These are phyloP conservation scores for Ptyas mucosa DNA, from an alignment of 2,113 vertebrate species.

Conservation along the genomic window DNA sequence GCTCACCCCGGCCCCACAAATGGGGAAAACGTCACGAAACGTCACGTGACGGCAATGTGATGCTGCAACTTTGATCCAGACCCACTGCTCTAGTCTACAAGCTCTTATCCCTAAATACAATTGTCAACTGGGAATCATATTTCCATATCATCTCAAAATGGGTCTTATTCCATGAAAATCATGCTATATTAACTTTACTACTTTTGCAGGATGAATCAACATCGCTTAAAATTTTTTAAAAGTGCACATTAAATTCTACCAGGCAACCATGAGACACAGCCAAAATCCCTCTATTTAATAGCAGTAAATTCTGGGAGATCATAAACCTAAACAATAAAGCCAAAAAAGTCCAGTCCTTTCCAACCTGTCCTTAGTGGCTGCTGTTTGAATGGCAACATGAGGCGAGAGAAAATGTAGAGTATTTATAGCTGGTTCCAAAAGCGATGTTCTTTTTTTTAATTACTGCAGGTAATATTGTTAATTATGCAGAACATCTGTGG, in stretches of 20 bases:
- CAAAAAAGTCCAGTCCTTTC: background rate
- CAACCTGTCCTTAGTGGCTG: background rate
- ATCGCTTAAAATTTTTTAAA: background rate
- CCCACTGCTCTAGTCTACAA: background rate
- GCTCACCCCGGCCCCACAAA: too few species aligned
- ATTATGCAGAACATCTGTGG: background rate
- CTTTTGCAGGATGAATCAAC: background rate
- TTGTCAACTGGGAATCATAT: background rate
- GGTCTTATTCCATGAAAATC: background rate
- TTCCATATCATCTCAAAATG: background rate
- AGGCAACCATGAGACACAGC: background rate
- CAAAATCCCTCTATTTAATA: background rate
- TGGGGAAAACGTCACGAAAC: too few species aligned
- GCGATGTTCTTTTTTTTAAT: background rate
- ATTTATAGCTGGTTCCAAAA: background rate
- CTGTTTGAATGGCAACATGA: too few species aligned
- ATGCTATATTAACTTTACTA: background rate
- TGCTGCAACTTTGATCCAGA: background rate
- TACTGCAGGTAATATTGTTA: background rate
- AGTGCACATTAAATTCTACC: background rate
- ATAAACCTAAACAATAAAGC: background rate
- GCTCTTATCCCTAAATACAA: background rate
- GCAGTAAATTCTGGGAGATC: background rate
- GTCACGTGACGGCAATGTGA: too few species aligned
- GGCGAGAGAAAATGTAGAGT: background rate